Evolutionary conservation across 2,113 vertebrate species (phyloP).

Genomic region (Casuarius casuarius): DNA sequence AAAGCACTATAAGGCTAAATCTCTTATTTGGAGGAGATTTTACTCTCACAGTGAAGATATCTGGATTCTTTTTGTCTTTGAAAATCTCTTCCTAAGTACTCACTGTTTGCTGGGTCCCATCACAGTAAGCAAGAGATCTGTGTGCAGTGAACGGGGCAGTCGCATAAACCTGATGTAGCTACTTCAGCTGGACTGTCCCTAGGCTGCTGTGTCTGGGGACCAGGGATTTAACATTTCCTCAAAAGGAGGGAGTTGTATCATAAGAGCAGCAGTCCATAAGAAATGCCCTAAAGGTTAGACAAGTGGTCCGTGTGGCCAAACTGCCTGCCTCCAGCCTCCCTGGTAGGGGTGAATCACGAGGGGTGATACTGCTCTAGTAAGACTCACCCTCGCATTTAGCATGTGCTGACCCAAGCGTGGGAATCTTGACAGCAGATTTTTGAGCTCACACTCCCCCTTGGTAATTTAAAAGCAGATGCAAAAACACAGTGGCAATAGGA

Average conservation of each 20-base stretch:
- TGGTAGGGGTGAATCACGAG: background rate
- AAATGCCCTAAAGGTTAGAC: background rate
- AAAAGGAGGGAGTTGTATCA: background rate
- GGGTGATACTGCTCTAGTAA: fast-evolving
- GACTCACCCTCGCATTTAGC: background rate
- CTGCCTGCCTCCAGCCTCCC: background rate
- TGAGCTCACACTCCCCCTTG: background rate
- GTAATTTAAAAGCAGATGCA: background rate
- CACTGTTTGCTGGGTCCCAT: background rate
- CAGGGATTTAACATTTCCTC: background rate
- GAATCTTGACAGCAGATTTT: background rate
- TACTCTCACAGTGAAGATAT: background rate
- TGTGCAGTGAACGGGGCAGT: background rate
- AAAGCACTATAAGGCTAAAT: background rate
- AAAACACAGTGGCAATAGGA: background rate
- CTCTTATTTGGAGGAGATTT: background rate
- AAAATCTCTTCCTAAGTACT: background rate
- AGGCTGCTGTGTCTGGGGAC: background rate
- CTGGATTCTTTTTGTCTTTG: background rate
- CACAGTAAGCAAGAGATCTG: background rate
- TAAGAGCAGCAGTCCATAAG: background rate
- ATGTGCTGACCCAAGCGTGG: background rate
- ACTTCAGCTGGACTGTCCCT: background rate
- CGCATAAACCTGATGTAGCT: background rate
- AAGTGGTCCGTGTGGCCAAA: background rate